phyloP scores from a whole-genome alignment of 2,797 vertebrate genomes.

The Tinamus major region DNA sequence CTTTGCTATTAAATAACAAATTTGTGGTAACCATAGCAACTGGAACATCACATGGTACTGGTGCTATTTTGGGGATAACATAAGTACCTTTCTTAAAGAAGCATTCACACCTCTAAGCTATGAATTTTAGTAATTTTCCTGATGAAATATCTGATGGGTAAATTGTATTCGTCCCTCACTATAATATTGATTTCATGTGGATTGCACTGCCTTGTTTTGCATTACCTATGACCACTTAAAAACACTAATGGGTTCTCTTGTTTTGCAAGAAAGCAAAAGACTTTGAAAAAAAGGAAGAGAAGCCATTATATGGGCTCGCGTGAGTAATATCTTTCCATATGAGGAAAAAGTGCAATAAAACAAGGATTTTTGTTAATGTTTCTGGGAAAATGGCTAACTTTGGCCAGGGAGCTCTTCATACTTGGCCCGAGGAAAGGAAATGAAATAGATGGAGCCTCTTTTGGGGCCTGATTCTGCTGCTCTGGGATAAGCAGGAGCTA shows the following conservation, averaged over 20 bases:
- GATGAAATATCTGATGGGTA: slow-evolving; percentile 52
- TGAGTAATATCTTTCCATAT: background rate
- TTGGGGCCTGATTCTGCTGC: background rate
- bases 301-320: background rate
- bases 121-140: slow-evolving; percentile 75
- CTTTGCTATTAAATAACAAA: slow-evolving; percentile 88
- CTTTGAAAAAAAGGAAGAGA: background rate
- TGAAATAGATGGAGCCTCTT: background rate
- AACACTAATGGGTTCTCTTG: background rate
- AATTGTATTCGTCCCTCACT: slow-evolving; percentile 40
- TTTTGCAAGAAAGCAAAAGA: background rate
- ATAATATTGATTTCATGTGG: background rate
- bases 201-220: slow-evolving; percentile 8
- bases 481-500: background rate
- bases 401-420: background rate
- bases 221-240: background rate
- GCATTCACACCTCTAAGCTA: slow-evolving; percentile 75
- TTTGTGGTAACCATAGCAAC: slow-evolving; percentile 87
- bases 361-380: slow-evolving; percentile 2
- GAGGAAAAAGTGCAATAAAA: background rate
- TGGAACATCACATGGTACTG: slow-evolving; percentile 81
- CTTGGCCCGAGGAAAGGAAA: background rate
- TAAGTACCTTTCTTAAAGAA: slow-evolving; percentile 86
- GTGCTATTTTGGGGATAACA: slow-evolving; percentile 83
- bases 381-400: background rate